phyloP scores from a whole-genome alignment of 2,888 invertebrate genomes.

The Tuberolachnus salignus region DNA sequence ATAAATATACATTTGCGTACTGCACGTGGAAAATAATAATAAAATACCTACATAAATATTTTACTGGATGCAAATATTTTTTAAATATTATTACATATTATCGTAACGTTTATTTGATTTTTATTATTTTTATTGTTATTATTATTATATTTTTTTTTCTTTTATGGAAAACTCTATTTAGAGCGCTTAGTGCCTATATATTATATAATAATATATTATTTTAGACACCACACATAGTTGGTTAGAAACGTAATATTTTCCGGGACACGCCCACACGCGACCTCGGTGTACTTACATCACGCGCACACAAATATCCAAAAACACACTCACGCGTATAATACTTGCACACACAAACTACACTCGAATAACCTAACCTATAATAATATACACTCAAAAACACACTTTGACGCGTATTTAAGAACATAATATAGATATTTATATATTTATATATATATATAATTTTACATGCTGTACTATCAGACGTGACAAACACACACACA shows the following conservation, averaged over 20 bases:
- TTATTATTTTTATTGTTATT: too few relatives aligned
- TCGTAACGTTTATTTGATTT: background rate
- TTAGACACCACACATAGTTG: constrained; percentile 22
- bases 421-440: too few relatives aligned
- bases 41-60: background rate
- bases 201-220: background rate
- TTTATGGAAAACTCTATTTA: background rate
- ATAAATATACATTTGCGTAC: background rate
- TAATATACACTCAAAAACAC: background rate
- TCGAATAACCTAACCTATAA: too few relatives aligned
- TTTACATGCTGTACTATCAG: too few relatives aligned
- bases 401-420: too few relatives aligned
- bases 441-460: too few relatives aligned
- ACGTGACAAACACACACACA: too few relatives aligned
- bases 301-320: background rate
- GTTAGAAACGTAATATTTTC: constrained; percentile 23
- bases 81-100: background rate
- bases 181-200: constrained; percentile 32
- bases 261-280: background rate
- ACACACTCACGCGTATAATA: background rate
- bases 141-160: too few relatives aligned
- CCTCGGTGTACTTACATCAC: too few relatives aligned
- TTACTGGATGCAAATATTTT: constrained; percentile 22
- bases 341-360: background rate
- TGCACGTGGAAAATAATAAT: constrained; percentile 35